Percentiles rank a stretch among this genome's conserved stretches.
Evolutionary conservation across 2,113 vertebrate genomes (phyloP).

Genomic region (Otis tarda): DNA sequence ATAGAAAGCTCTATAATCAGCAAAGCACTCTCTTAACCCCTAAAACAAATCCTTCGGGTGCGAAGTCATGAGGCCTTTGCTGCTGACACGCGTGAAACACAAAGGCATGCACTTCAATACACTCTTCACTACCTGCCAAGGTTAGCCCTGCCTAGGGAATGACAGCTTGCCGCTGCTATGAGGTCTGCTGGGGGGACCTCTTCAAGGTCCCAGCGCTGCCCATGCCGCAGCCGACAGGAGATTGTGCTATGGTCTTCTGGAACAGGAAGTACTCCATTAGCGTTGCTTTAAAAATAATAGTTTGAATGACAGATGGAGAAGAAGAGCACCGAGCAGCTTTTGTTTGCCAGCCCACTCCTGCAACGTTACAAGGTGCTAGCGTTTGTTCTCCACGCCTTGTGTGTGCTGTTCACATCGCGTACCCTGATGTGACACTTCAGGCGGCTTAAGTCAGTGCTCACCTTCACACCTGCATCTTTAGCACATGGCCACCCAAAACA

Average conservation of each 20-base stretch:
- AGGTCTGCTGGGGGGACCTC: background rate
- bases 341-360: background rate
- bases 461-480: background rate
- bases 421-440: accelerated
- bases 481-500: background rate
- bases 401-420: accelerated
- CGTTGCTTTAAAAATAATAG: background rate
- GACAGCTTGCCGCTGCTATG: background rate
- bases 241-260: background rate
- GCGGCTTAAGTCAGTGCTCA: background rate
- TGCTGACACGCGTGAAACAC: background rate
- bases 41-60: background rate
- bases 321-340: background rate
- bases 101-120: background rate
- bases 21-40: background rate
- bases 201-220: background rate
- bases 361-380: background rate
- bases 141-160: background rate
- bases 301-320: background rate
- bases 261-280: background rate
- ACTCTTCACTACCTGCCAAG: accelerated
- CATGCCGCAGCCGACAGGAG: background rate
- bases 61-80: background rate
- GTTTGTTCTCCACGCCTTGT: accelerated
- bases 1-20: background rate